Conservation (phyloP, 53 echinoderm and acorn worm species). For the Paracentrotus lividus region DNA sequence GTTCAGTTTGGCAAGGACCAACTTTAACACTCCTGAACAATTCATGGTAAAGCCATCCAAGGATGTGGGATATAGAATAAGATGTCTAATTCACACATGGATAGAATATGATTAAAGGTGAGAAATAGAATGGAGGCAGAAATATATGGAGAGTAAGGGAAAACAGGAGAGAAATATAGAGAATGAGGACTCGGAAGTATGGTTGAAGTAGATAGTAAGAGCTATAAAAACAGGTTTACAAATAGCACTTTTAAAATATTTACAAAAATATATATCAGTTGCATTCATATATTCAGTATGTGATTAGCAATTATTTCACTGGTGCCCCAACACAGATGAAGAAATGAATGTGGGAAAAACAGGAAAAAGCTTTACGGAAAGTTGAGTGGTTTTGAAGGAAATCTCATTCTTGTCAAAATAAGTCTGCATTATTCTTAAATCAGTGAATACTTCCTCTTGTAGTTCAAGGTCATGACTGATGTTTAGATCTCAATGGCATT, state of each 20-base stretch:
- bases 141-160: not conserved
- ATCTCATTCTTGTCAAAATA: slow-evolving; percentile 46
- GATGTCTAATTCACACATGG: not conserved
- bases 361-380: slow-evolving; percentile 28
- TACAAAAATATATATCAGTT: not conserved
- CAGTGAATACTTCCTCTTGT: slow-evolving; percentile 49
- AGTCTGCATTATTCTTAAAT: slow-evolving; percentile 30
- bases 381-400: not conserved
- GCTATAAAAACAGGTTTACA: too few relatives aligned
- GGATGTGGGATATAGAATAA: not conserved
- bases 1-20: not conserved
- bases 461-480: slow-evolving; percentile 12
- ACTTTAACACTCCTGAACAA: not conserved
- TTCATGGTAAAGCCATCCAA: not conserved
- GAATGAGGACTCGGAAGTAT: not conserved
- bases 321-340: not conserved
- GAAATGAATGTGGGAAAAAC: not conserved
- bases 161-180: not conserved
- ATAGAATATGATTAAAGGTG: not conserved
- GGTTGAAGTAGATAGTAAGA: not conserved
- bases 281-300: not conserved
- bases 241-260: not conserved
- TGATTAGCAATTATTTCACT: too few relatives aligned
- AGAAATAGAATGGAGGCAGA: not conserved
- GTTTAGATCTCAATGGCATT: slow-evolving; percentile 27